Percentiles rank a stretch among this genome's conserved stretches.
These are phyloP conservation scores for Neodiprion virginianus DNA, from an alignment of 1,140 invertebrate species.

Conservation along the genomic window DNA sequence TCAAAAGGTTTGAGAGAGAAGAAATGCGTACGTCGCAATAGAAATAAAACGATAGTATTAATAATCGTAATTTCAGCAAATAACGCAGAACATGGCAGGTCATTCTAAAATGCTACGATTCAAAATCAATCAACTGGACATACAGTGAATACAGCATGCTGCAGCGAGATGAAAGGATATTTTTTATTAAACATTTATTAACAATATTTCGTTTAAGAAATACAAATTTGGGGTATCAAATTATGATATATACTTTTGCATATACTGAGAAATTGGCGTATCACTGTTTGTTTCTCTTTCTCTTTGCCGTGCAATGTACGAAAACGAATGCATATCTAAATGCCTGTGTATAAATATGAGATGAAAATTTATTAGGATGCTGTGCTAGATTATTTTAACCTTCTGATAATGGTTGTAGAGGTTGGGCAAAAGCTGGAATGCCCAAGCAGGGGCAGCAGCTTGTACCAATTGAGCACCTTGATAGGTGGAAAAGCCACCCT, in stretches of 20 bases:
- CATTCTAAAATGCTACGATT: too few relatives aligned
- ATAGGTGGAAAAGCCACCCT: conserved; percentile 38
- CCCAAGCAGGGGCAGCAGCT: conserved; percentile 72
- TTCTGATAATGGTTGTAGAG: conserved; percentile 84
- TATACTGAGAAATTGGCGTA: too few relatives aligned
- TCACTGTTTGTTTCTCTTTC: too few relatives aligned
- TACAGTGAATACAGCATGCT: neutral
- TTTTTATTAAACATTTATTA: neutral
- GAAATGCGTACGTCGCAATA: too few relatives aligned
- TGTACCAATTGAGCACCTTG: conserved; percentile 57
- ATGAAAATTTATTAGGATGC: conserved; percentile 16
- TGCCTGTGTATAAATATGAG: conserved; percentile 10
- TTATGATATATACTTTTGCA: neutral
- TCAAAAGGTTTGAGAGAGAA: too few relatives aligned
- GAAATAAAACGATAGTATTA: too few relatives aligned
- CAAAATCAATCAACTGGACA: too few relatives aligned
- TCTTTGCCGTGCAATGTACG: neutral
- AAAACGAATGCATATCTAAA: conserved; percentile 10
- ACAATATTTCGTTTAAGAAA: neutral
- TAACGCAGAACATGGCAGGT: too few relatives aligned
- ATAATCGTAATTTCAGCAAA: too few relatives aligned
- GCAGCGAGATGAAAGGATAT: neutral
- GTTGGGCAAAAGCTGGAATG: conserved; percentile 82
- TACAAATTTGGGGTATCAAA: neutral
- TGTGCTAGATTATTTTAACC: conserved; percentile 64